A percentile compares a stretch with the other conserved stretches of the same genome.
Evolutionary conservation across 2,797 vertebrate species (phyloP).

Genomic region (Vipera latastei): DNA sequence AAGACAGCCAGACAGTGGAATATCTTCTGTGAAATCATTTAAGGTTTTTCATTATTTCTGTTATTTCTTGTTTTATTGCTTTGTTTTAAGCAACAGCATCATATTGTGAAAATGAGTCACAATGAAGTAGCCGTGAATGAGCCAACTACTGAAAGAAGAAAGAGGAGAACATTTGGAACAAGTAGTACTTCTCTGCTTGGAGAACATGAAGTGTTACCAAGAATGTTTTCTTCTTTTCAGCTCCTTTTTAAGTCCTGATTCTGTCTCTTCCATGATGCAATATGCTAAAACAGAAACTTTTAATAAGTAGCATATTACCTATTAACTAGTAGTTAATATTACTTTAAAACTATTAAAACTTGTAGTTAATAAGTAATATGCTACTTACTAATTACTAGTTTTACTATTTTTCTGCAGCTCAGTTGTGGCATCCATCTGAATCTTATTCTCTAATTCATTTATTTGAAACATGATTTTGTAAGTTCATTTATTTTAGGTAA

Average conservation of each 20-base stretch:
- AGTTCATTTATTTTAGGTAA: neutral
- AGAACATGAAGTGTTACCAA: neutral
- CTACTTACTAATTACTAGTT: neutral
- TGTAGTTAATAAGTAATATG: neutral
- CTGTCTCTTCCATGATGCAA: neutral
- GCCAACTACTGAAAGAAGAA: neutral
- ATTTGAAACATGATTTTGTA: neutral
- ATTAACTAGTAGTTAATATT: neutral
- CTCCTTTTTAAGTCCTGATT: neutral
- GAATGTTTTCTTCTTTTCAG: neutral
- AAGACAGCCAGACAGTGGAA: constrained; percentile 95
- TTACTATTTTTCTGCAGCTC: neutral
- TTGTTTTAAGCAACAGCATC: neutral
- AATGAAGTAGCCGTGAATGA: neutral
- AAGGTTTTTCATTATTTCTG: constrained; percentile 76
- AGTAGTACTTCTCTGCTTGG: neutral
- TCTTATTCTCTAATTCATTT: neutral
- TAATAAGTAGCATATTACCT: neutral
- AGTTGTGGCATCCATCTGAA: neutral
- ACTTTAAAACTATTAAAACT: neutral
- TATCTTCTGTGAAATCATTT: constrained; percentile 98
- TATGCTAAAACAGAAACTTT: neutral
- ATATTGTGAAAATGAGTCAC: neutral
- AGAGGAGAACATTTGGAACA: neutral
- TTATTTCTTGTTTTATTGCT: neutral